Conservation (phyloP, 2,797 vertebrate genomes). For the Callimico goeldii region DNA sequence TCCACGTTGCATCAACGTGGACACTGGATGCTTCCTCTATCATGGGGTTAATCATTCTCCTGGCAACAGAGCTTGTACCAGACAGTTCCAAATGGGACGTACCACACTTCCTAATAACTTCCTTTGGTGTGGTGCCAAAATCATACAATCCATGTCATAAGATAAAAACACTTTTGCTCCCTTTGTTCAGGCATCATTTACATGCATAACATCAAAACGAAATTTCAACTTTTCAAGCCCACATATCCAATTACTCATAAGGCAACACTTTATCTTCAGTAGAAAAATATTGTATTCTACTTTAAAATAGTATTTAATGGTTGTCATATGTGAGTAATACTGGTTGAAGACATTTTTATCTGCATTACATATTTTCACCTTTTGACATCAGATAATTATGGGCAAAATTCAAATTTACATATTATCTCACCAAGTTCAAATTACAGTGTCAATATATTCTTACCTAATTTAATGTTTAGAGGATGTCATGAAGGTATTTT, state of each 20-base stretch:
- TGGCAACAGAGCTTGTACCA: neutral
- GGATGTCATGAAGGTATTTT: slow-evolving; percentile 9
- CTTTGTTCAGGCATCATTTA: slow-evolving; percentile 47
- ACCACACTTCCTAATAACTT: neutral
- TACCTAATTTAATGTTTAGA: neutral
- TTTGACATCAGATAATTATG: slow-evolving; percentile 36
- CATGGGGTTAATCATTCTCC: neutral
- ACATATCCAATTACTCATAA: slow-evolving; percentile 29
- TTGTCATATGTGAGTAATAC: slow-evolving; percentile 35
- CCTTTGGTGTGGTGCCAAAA: slow-evolving; percentile 8
- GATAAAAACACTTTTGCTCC: slow-evolving; percentile 39
- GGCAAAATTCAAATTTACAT: slow-evolving; percentile 45
- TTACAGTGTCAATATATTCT: slow-evolving; percentile 18
- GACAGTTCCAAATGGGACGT: neutral
- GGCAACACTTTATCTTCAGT: slow-evolving; percentile 18
- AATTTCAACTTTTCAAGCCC: slow-evolving; percentile 44
- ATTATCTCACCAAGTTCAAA: slow-evolving; percentile 42
- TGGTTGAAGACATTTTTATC: neutral
- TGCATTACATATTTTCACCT: slow-evolving; percentile 46
- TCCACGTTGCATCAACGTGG: neutral
- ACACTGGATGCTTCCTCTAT: slow-evolving; percentile 18
- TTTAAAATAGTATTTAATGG: neutral
- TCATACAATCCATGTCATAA: neutral
- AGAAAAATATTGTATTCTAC: neutral
- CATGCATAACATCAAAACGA: slow-evolving; percentile 37